Percentiles rank a stretch among this genome's conserved stretches.
Conservation (phyloP, 2,888 invertebrate species). For the Brachynemurus nebulosus region DNA sequence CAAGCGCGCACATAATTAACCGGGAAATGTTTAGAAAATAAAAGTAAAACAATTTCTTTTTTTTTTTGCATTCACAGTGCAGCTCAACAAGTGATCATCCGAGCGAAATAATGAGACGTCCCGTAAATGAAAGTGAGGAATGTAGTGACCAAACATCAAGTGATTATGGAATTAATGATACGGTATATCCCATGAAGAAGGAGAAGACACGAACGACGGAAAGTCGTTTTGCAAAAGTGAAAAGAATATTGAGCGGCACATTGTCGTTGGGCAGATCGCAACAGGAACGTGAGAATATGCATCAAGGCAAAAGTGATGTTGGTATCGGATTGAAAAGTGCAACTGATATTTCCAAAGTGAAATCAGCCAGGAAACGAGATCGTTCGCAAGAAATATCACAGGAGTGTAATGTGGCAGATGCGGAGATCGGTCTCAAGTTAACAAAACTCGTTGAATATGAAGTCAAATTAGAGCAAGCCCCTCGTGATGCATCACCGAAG, state of each 20-base stretch:
- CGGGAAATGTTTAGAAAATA: no score
- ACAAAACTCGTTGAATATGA: constrained; percentile 4
- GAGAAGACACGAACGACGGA: constrained; percentile 20
- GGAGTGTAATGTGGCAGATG: neutral
- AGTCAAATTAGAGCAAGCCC: neutral
- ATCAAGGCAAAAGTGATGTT: constrained; percentile 1
- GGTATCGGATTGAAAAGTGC: neutral
- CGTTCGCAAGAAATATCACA: constrained; percentile 5
- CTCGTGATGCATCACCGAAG: constrained; percentile 11
- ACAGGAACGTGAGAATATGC: constrained; percentile 12
- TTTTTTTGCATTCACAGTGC: neutral
- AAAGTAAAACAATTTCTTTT: neutral
- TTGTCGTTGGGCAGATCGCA: constrained; percentile 10
- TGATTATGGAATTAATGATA: neutral
- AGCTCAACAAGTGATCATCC: neutral
- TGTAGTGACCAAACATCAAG: neutral
- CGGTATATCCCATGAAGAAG: neutral
- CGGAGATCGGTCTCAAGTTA: neutral
- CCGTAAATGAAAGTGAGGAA: neutral
- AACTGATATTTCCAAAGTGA: constrained; percentile 22
- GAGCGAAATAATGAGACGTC: constrained; percentile 7
- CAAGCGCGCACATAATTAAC: no score
- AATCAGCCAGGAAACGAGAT: constrained; percentile 22
- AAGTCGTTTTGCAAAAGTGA: constrained; percentile 24
- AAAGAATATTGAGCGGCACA: constrained; percentile 23